Conservation (phyloP, 35 echinoderm and acorn worm species). For the Ophioderma brevispina region DNA sequence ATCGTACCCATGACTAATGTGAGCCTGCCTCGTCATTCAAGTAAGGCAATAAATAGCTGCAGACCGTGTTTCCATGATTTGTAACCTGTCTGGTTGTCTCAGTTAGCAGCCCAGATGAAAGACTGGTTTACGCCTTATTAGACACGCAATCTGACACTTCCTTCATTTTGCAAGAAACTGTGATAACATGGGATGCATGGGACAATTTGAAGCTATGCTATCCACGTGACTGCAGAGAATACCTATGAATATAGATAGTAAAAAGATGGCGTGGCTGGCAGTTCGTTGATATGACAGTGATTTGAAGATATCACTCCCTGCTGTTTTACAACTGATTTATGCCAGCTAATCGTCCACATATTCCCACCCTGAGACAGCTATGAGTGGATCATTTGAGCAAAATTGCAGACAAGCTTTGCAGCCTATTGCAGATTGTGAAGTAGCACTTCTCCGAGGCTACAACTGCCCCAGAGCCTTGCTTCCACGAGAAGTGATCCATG, state of each 20-base stretch:
- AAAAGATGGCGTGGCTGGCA: constrained; percentile 1
- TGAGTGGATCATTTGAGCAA: constrained; percentile 17
- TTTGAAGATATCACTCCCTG: neutral
- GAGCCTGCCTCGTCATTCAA: constrained; percentile 3
- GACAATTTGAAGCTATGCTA: constrained; percentile 18
- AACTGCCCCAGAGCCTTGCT: constrained; percentile 62
- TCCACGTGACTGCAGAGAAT: constrained; percentile 42
- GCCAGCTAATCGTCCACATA: constrained; percentile 47
- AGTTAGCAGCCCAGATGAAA: constrained; percentile 13
- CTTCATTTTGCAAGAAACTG: constrained; percentile 27
- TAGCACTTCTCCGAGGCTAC: constrained; percentile 65
- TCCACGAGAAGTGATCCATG: constrained; percentile 32
- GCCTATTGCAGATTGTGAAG: constrained; percentile 44
- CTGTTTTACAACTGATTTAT: constrained; percentile 40
- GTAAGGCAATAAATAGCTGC: neutral
- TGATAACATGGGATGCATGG: constrained; percentile 1
- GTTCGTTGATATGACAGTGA: constrained; percentile 23
- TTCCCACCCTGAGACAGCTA: constrained; percentile 41
- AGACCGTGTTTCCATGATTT: constrained; percentile 53
- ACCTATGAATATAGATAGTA: constrained; percentile 18
- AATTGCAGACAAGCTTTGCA: constrained; percentile 19
- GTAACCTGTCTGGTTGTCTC: constrained; percentile 36
- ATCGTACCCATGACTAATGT: too few relatives aligned
- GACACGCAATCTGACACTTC: constrained; percentile 73
- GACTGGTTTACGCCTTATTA: constrained; percentile 57